Percentiles rank a stretch among this genome's conserved stretches.
These are phyloP conservation scores for Drosophila flavopinicola DNA, from an alignment of 2,888 invertebrate species.

Conservation along the genomic window DNA sequence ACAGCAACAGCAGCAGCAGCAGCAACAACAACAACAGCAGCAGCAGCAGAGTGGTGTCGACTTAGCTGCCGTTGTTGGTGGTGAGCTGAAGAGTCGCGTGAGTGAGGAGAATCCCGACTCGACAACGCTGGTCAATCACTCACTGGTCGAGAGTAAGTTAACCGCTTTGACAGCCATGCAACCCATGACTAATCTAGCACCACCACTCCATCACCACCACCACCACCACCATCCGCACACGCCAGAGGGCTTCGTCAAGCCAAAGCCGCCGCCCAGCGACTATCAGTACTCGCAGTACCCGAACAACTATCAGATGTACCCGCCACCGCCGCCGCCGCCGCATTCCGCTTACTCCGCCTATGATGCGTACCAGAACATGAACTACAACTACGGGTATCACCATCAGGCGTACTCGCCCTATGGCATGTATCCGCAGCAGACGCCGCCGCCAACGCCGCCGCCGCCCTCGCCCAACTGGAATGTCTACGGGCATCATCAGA, in stretches of 20 bases:
- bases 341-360: constrained; percentile 84
- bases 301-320: constrained; percentile 85
- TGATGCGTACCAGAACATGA: constrained; percentile 84
- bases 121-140: constrained; percentile 87
- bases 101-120: constrained; percentile 91
- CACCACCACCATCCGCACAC: constrained; percentile 65
- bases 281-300: constrained; percentile 84
- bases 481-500: constrained; percentile 85
- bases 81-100: constrained; percentile 83
- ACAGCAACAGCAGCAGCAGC: constrained; percentile 38
- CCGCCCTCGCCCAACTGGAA: constrained; percentile 88
- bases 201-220: constrained; percentile 67
- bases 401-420: constrained; percentile 84
- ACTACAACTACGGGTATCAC: constrained; percentile 84
- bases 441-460: constrained; percentile 84
- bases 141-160: constrained; percentile 85
- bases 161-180: constrained; percentile 84
- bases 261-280: constrained; percentile 83
- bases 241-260: constrained; percentile 84
- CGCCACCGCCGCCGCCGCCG: constrained; percentile 84
- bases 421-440: constrained; percentile 84
- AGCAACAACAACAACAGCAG: constrained; percentile 30
- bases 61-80: constrained; percentile 60
- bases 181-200: constrained; percentile 84
- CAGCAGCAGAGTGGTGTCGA: constrained; percentile 26